phyloP scores from a whole-genome alignment of 2,113 vertebrate species.

The Benitochromis conjunctus region DNA sequence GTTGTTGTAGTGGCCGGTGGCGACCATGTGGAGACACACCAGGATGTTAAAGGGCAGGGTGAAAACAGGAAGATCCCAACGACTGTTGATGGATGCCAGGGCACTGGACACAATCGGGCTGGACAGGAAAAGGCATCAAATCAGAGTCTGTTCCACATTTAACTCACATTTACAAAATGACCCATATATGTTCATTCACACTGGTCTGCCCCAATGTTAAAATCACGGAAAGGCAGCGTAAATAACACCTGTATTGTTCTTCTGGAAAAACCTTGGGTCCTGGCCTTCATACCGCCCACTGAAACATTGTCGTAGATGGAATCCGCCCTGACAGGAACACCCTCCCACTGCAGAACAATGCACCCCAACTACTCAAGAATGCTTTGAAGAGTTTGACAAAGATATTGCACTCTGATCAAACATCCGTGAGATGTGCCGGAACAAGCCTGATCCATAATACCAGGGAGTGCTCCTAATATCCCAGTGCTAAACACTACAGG shows the following conservation, averaged over 20 bases:
- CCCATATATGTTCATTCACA: background rate
- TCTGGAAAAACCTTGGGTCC: background rate
- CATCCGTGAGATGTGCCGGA: background rate
- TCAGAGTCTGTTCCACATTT: background rate
- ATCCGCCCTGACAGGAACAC: background rate
- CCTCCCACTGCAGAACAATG: background rate
- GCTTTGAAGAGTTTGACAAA: background rate
- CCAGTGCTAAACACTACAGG: background rate
- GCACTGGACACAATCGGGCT: slow-evolving; percentile 89
- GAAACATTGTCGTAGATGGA: background rate
- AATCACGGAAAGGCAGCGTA: background rate
- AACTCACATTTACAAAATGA: background rate
- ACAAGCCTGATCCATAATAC: background rate
- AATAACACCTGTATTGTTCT: background rate
- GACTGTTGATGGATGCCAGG: slow-evolving; percentile 82
- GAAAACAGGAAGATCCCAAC: slow-evolving; percentile 93
- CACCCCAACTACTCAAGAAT: background rate
- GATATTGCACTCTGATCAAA: background rate
- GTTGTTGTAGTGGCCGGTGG: slow-evolving; percentile 84
- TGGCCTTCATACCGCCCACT: background rate
- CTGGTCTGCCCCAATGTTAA: background rate
- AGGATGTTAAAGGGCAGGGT: slow-evolving; percentile 91
- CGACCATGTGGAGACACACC: slow-evolving; percentile 86
- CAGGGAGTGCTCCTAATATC: background rate
- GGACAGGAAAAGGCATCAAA: slow-evolving; percentile 30